Conservation (phyloP, 1,140 invertebrate species). For the Zaprionus camerounensis region DNA sequence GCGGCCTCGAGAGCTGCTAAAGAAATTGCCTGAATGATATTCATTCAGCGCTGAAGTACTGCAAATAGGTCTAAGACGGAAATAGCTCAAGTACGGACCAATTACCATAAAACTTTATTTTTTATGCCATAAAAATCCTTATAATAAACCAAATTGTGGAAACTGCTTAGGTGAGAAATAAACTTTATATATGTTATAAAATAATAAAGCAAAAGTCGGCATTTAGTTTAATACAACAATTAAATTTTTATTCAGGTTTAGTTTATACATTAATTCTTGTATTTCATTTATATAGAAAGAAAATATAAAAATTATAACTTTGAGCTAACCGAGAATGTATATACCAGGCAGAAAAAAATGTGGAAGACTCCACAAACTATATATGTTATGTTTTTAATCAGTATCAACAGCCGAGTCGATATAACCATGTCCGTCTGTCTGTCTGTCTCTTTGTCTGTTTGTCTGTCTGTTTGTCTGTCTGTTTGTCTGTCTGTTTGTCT, state of each 20-base stretch:
- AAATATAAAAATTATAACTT: no score
- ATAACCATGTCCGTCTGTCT: no score
- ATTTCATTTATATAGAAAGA: no score
- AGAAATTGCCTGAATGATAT: constrained; percentile 60
- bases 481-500: neutral
- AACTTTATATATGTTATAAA: neutral
- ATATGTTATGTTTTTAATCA: no score
- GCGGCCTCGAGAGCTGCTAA: constrained; percentile 42
- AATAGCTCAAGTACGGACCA: constrained; percentile 35
- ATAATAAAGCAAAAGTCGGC: neutral
- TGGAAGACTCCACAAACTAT: no score
- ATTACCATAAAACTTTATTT: constrained; percentile 34
- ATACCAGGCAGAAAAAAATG: no score
- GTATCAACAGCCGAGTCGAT: no score
- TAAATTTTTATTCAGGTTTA: no score
- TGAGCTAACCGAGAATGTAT: no score
- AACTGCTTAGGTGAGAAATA: neutral
- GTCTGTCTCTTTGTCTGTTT: no score
- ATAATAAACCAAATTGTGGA: neutral
- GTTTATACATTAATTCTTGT: no score
- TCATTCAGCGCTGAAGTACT: constrained; percentile 53
- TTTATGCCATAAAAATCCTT: neutral
- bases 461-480: no score
- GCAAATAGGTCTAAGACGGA: neutral
- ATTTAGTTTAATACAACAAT: neutral